phyloP scores from a whole-genome alignment of 2,888 invertebrate species.

The Lasius platythorax region DNA sequence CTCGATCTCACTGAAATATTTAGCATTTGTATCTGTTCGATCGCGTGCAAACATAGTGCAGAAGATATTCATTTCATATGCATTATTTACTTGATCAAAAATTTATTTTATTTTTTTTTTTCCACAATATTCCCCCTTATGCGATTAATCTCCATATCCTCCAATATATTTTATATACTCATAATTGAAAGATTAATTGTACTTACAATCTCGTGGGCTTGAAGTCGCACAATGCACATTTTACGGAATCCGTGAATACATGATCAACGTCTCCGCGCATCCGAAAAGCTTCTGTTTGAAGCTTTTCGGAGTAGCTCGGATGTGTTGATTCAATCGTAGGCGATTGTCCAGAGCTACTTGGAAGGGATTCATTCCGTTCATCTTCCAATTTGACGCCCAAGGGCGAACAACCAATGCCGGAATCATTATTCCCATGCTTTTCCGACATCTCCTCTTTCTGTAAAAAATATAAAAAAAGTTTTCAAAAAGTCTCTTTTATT shows the following conservation, averaged over 20 bases:
- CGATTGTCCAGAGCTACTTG: too few species aligned
- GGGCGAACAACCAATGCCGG: not conserved
- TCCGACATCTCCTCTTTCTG: not conserved
- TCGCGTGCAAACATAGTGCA: not conserved
- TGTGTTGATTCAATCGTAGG: not conserved
- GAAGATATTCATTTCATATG: too few species aligned
- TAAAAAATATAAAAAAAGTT: not conserved
- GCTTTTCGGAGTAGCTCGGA: not conserved
- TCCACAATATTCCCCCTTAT: not conserved
- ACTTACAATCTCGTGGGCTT: not conserved
- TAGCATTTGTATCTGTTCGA: too few species aligned
- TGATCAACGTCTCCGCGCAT: not conserved
- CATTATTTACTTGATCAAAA: not conserved
- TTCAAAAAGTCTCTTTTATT: not conserved
- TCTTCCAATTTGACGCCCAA: not conserved
- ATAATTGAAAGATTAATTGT: not conserved
- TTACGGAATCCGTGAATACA: not conserved
- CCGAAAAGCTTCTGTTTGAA: not conserved
- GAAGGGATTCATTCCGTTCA: not conserved
- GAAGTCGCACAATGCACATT: not conserved
- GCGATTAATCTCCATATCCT: not conserved
- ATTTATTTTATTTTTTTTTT: not conserved
- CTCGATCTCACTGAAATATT: too few species aligned
- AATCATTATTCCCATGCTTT: constrained; percentile 1
- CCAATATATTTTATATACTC: not conserved